phyloP scores from a whole-genome alignment of 2,113 vertebrate species.

The Trogon melanurus region DNA sequence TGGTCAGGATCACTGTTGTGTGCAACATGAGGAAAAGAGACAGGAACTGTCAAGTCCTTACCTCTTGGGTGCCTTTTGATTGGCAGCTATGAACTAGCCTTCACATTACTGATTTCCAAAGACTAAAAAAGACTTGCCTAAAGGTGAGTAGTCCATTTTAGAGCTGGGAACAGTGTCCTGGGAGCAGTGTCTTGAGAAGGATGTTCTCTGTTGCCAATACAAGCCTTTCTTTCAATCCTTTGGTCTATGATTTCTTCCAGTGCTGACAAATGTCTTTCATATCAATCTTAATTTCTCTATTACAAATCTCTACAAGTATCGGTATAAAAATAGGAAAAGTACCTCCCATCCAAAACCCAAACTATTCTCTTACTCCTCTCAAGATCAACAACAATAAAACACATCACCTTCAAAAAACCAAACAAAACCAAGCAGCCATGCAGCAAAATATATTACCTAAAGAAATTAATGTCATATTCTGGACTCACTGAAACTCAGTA shows the following conservation, averaged over 20 bases:
- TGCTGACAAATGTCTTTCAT: not conserved
- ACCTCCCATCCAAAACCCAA: not conserved
- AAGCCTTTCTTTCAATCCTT: not conserved
- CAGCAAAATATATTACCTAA: not conserved
- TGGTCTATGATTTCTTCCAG: not conserved
- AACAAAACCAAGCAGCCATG: too few species aligned
- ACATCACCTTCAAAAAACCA: not conserved
- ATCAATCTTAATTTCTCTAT: not conserved
- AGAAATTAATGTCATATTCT: not conserved
- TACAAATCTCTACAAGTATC: not conserved
- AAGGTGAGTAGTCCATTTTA: not conserved
- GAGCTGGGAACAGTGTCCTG: not conserved
- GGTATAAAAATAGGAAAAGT: not conserved
- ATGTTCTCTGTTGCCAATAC: not conserved
- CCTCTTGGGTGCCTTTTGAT: not conserved
- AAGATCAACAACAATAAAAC: not conserved
- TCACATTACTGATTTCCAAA: not conserved
- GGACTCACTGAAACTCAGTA: not conserved
- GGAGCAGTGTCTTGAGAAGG: not conserved
- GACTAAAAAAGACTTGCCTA: not conserved
- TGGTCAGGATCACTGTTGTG: not conserved
- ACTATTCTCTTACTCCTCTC: not conserved
- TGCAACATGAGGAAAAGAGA: not conserved
- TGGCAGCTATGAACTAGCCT: not conserved
- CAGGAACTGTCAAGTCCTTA: not conserved